These are phyloP conservation scores for Micrasema longulum DNA, from an alignment of 1,140 invertebrate genomes.

Conservation along the genomic window DNA sequence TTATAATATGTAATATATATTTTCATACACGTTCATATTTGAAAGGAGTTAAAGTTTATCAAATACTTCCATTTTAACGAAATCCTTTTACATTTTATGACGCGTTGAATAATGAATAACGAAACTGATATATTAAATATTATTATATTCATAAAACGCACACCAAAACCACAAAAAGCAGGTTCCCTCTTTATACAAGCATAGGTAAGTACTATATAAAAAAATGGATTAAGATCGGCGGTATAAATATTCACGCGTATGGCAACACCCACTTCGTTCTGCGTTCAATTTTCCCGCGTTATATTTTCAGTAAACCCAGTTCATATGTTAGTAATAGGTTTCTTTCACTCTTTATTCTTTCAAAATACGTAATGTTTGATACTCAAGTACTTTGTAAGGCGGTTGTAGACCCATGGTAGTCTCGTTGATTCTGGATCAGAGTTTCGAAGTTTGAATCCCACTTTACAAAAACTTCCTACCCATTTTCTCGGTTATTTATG, in stretches of 20 bases:
- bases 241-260: constrained; percentile 26
- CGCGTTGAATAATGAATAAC: constrained; percentile 10
- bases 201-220: constrained; percentile 11
- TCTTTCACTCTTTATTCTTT: neutral
- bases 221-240: constrained; percentile 9
- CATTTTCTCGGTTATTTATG: too few species aligned
- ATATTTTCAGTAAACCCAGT: constrained; percentile 4
- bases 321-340: neutral
- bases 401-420: too few species aligned
- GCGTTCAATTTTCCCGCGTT: constrained; percentile 11
- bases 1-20: too few species aligned
- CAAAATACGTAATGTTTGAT: too few species aligned
- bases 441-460: too few species aligned
- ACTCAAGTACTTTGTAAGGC: too few species aligned
- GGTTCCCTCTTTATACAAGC: neutral
- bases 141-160: constrained; percentile 5
- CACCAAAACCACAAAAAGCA: neutral
- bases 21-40: too few species aligned
- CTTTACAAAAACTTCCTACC: too few species aligned
- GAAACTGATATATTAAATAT: too few species aligned
- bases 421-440: too few species aligned
- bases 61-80: too few species aligned
- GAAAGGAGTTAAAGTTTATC: too few species aligned
- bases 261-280: constrained; percentile 20
- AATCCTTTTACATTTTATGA: constrained; percentile 15